Conservation (phyloP, 2,113 vertebrate species). For the Neolamprologus ventralis region DNA sequence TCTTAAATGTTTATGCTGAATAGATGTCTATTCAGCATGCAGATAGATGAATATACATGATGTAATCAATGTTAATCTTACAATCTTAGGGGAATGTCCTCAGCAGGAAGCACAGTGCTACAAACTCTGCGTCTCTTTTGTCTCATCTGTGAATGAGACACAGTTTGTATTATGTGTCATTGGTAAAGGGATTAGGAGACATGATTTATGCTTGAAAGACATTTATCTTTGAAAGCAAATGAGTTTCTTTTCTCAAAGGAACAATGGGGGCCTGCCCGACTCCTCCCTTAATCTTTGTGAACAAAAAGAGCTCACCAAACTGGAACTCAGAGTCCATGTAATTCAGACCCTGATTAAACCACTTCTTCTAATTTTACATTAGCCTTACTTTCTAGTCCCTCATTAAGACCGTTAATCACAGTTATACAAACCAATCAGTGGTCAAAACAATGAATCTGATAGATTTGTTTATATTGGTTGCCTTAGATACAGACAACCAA, state of each 20-base stretch:
- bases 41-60: background rate
- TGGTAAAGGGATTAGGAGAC: conserved; percentile 72
- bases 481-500: background rate
- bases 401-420: conserved; percentile 53
- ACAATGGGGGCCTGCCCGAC: conserved; percentile 65
- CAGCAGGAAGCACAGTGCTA: conserved; percentile 7
- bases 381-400: conserved; percentile 43
- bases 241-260: conserved; percentile 72
- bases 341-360: conserved; percentile 66
- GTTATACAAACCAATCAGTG: conserved; percentile 40
- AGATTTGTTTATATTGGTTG: background rate
- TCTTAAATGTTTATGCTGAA: background rate
- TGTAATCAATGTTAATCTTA: conserved; percentile 3
- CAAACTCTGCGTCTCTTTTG: conserved; percentile 48
- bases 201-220: conserved; percentile 73
- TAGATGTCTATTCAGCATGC: background rate
- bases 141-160: conserved; percentile 68
- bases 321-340: conserved; percentile 67
- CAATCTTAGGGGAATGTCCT: conserved; percentile 15
- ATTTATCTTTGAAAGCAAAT: conserved; percentile 76
- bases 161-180: conserved; percentile 71
- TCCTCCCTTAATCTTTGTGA: conserved; percentile 72
- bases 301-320: conserved; percentile 66
- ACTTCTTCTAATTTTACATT: conserved; percentile 68
- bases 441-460: conserved; percentile 11